Evolutionary conservation across 2,113 vertebrate genomes (phyloP), one percentile per base, ranked within the genome.

Genomic region (Otolemur garnettii): DNA sequence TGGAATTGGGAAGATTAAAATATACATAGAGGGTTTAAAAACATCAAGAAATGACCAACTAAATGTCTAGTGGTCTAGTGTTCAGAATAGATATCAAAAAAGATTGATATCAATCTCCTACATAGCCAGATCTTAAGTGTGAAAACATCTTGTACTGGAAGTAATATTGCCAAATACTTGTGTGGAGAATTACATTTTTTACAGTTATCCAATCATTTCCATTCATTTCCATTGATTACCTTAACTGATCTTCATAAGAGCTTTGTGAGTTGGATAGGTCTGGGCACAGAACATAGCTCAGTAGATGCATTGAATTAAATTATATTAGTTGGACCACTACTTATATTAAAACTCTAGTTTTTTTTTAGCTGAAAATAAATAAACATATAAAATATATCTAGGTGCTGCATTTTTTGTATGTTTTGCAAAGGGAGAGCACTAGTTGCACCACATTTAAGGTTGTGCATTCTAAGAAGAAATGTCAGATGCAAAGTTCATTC

Each of bases 81-180:
- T 79, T 75, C n/a, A 71, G 12, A 92, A 92, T 7, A 91, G 45
- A 85, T 84, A 66, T 62, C 17, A 90, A 75, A 72, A 30, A 93
- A 26, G 28, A 87, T 59, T 17, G 11, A 75, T 75, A n/a, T 53
- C 28, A 24, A 78, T 79, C 18, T 95, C 78, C 9, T 86, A 89
- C 80, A 87, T 8, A 55, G 2, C 21, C 60, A 95, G 69, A 64
- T 79, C 45, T 79, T 57, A 89, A 89, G 74, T 91, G 14, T 60
- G 38, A 74, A 92, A 74, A 93, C 12, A 78, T 71, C 7, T 62
- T 85, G 78, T 8, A 92, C 21, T 83, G 91, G n/a, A 87, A 80
- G 21, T 83, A 74, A 30, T 79, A 57, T 30, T 66, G n/a, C 55
- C 42, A 95, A 90, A 72, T n/a, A 42, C 12, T 82, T 92, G 89